Evolutionary conservation across 2,797 vertebrate species (phyloP).

Genomic region (Microtus obscurus): DNA sequence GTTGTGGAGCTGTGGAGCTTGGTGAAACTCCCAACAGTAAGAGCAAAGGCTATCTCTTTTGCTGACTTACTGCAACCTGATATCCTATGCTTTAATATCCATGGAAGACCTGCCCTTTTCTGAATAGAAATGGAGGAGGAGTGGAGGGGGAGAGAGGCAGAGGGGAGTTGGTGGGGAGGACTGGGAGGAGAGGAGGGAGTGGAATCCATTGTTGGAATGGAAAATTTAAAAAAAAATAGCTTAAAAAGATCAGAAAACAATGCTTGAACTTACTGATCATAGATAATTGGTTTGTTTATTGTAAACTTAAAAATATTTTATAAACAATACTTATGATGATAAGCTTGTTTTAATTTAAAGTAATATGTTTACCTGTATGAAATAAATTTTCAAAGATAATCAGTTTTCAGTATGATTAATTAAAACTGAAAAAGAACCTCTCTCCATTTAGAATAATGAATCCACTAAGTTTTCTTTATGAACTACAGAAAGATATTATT

Average conservation of each 20-base stretch:
- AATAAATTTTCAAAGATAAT: neutral
- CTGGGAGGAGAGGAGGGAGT: neutral
- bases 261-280: neutral
- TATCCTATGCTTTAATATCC: neutral
- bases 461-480: neutral
- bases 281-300: slow-evolving; percentile 42
- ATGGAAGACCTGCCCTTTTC: too few species aligned
- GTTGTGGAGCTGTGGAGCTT: neutral
- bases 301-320: neutral
- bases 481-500: neutral
- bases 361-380: neutral
- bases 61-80: neutral
- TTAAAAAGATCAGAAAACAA: neutral
- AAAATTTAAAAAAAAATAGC: neutral
- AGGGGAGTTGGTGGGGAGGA: neutral
- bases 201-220: neutral
- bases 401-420: neutral
- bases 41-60: neutral
- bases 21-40: neutral
- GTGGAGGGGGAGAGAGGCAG: neutral
- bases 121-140: neutral
- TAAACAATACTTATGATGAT: neutral
- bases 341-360: neutral
- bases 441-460: slow-evolving; percentile 4
- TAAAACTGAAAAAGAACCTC: neutral